These are phyloP conservation scores for Temnothorax ravouxi DNA, from an alignment of 2,888 invertebrate genomes.

Conservation along the genomic window DNA sequence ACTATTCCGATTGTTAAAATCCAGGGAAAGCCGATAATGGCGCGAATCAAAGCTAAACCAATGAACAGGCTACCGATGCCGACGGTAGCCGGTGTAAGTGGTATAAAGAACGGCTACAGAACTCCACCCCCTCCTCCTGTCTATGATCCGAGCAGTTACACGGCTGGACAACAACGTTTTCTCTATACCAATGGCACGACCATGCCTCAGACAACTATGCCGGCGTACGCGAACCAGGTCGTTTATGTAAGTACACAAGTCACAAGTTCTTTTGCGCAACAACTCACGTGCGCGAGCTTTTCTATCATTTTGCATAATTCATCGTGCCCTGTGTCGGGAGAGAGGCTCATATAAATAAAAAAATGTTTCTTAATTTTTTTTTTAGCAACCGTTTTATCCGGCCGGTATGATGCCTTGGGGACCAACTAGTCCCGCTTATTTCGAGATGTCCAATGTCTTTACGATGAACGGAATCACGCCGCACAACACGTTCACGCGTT, in stretches of 20 bases:
- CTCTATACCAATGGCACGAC: constrained; percentile 89
- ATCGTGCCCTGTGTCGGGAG: background rate
- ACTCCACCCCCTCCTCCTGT: constrained; percentile 89
- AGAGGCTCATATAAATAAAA: background rate
- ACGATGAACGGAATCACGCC: constrained; percentile 92
- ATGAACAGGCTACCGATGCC: constrained; percentile 90
- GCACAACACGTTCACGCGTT: constrained; percentile 89
- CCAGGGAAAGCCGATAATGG: constrained; percentile 94
- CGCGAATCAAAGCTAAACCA: constrained; percentile 95
- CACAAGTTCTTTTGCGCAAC: background rate
- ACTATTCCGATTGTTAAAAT: constrained; percentile 50
- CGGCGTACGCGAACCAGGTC: constrained; percentile 89
- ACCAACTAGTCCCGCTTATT: constrained; percentile 87
- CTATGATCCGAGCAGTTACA: constrained; percentile 88
- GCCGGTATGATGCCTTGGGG: constrained; percentile 89
- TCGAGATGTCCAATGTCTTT: constrained; percentile 91
- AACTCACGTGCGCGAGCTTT: background rate
- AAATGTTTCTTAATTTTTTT: constrained; percentile 63
- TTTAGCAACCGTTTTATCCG: constrained; percentile 89
- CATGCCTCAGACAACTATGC: constrained; percentile 88
- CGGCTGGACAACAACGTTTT: constrained; percentile 89
- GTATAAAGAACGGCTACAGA: constrained; percentile 90
- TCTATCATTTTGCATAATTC: background rate
- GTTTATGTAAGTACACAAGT: constrained; percentile 88
- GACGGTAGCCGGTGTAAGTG: constrained; percentile 85